phyloP scores from a whole-genome alignment of 2,888 invertebrate species.

The Doris montereyensis region DNA sequence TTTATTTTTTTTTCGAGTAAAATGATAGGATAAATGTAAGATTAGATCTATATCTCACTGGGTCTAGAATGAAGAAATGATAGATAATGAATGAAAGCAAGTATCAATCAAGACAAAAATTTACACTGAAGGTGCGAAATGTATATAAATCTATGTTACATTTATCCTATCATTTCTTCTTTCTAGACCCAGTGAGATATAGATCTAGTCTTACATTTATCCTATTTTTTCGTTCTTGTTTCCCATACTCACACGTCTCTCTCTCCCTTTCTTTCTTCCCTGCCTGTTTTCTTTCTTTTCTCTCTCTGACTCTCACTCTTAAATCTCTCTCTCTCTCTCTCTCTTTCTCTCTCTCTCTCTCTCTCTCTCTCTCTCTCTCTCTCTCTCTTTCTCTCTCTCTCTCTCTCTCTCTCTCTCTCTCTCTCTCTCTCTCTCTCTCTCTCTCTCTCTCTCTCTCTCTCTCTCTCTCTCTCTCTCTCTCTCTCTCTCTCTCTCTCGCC shows the following conservation, averaged over 20 bases:
- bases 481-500: neutral
- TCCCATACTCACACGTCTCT: neutral
- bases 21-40: too few relatives aligned
- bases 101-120: too few relatives aligned
- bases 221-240: too few relatives aligned
- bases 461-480: neutral
- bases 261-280: slow-evolving; percentile 20
- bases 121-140: too few relatives aligned
- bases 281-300: slow-evolving; percentile 22
- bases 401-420: neutral
- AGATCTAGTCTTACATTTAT: too few relatives aligned
- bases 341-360: neutral
- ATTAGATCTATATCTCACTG: too few relatives aligned
- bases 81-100: too few relatives aligned
- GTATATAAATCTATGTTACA: too few relatives aligned
- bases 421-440: neutral
- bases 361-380: slow-evolving; percentile 34
- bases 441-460: neutral
- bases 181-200: too few relatives aligned
- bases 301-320: neutral
- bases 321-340: neutral
- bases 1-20: too few relatives aligned
- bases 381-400: slow-evolving; percentile 25
- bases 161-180: too few relatives aligned
- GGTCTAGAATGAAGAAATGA: too few relatives aligned